Base-by-base conservation (phyloP, 2,888 invertebrate species). In the Xylota segnis region DNA sequence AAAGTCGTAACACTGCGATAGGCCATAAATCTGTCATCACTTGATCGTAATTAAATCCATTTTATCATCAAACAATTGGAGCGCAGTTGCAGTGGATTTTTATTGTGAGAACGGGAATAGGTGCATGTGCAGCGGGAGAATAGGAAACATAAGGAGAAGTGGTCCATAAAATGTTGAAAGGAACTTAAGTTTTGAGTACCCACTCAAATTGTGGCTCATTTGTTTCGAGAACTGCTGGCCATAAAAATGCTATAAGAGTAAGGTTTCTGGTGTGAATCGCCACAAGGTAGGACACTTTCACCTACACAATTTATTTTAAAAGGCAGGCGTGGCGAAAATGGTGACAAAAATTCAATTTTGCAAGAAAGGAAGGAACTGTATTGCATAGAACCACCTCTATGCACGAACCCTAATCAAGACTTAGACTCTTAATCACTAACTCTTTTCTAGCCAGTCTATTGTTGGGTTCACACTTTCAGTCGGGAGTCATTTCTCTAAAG, bases 21-120 rank as follows among this genome's bases (percentile, higher is more conserved):
- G 50, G 45, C 32, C 3, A 61, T 77, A 54, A 78, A 70, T 78
- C 70, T 71, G 63, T 78, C 78, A 78, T 63, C 78, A 16, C 23
- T 32, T 27, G 56, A 47, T 56, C 37, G 63, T 71, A 70, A 78
- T 78, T 63, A 63, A 71, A 54, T 70, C 54, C 9, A 10, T 78
- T 45, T 45, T 37, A 68, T 32, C 10, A 14, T 43, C 12, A 14
- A 14, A 14, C 43, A 29, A 54, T 68, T 40, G 71, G 34, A 58
- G 9, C 14, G 23, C 5, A 18, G 58, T 10, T 34, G 47, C 27
- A 16, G 37, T 14, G 34, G 54, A 54, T 29, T 50, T 72, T 37
- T 10, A 47, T 7, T 61, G 50, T 50, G 52, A 61, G 52, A 61
- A 50, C 27, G 23, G 16, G 34, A 4, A 29, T 32, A 47, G 59